Percentiles rank a stretch among this genome's conserved stretches.
These are phyloP conservation scores for Patella pellucida DNA, from an alignment of 2,888 invertebrate species.

Conservation along the genomic window DNA sequence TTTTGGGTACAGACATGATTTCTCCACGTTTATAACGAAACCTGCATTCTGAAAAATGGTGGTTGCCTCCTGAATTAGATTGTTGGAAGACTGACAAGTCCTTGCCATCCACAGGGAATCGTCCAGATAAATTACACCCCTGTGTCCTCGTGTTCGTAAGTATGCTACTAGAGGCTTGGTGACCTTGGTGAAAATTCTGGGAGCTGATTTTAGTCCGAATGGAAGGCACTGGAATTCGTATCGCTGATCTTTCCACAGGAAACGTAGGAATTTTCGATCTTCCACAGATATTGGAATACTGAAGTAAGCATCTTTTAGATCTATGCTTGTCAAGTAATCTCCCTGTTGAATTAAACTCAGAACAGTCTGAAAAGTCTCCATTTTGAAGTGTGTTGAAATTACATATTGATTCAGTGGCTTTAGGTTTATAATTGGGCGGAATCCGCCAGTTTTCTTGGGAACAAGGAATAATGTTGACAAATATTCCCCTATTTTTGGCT, in stretches of 20 bases:
- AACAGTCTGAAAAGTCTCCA: background rate
- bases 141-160: background rate
- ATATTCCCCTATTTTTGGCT: background rate
- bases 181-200: background rate
- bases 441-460: background rate
- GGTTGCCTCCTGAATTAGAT: background rate
- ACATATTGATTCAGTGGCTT: background rate
- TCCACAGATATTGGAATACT: background rate
- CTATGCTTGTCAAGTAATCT: background rate
- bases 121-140: background rate
- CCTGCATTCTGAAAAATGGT: background rate
- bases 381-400: background rate
- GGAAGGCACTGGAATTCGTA: background rate
- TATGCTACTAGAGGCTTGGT: background rate
- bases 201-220: background rate
- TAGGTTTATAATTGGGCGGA: background rate
- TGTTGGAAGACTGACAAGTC: background rate
- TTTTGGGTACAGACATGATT: background rate
- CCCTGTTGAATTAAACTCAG: background rate
- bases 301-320: background rate
- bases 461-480: background rate
- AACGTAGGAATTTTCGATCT: background rate
- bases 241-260: background rate
- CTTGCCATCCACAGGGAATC: background rate
- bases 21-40: background rate